These are phyloP conservation scores for Marcusenius ussheri DNA, from an alignment of 2,113 vertebrate species.

Conservation along the genomic window DNA sequence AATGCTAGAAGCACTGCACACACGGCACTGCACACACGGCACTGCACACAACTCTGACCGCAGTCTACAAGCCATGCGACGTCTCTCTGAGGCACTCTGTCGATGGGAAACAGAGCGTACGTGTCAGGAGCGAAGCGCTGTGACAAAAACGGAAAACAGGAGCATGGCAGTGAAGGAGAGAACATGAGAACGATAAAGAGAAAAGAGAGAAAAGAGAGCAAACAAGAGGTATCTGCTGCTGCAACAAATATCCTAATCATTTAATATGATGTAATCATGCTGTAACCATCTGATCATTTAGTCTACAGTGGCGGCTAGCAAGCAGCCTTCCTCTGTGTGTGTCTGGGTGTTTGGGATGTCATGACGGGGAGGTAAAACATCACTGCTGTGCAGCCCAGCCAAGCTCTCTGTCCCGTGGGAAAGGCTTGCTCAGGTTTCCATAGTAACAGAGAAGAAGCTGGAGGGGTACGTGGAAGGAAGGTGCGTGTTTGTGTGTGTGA, in stretches of 20 bases:
- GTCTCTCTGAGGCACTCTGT: background rate
- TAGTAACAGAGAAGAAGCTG: constrained; percentile 32
- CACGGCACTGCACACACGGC: background rate
- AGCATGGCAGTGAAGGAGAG: background rate
- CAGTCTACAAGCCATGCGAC: background rate
- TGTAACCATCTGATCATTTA: background rate
- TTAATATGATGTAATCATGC: background rate
- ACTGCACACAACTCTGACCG: background rate
- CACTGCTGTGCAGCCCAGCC: constrained; percentile 31
- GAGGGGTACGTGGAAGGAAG: constrained; percentile 19
- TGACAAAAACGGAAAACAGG: background rate
- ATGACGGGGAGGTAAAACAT: constrained; percentile 18
- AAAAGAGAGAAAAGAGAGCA: background rate
- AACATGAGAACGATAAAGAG: background rate
- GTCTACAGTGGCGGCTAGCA: constrained; percentile 8
- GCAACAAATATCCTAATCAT: constrained; percentile 7
- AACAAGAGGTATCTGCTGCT: constrained; percentile 4
- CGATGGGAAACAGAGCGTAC: background rate
- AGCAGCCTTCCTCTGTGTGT: background rate
- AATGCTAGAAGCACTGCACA: background rate
- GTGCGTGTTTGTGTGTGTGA: background rate
- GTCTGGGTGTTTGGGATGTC: background rate
- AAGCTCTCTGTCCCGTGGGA: constrained; percentile 31
- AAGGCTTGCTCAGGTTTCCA: constrained; percentile 33
- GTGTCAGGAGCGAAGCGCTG: background rate